Conservation (phyloP, 2,797 vertebrate genomes). For the Gymnoscopelus braueri region DNA sequence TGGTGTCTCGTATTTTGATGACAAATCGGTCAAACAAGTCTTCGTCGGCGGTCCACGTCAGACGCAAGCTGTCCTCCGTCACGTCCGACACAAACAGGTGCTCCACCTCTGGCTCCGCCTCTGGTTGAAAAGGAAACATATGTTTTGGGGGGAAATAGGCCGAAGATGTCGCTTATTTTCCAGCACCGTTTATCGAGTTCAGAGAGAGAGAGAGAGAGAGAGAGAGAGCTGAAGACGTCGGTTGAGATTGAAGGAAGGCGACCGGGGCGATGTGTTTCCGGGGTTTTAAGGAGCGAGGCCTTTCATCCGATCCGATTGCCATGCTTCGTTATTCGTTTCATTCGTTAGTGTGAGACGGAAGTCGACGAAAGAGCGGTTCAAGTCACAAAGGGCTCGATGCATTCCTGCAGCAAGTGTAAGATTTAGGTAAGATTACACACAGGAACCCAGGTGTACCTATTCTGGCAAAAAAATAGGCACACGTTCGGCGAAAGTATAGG, state of each 20-base stretch:
- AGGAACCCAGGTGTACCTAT: slow-evolving; percentile 30
- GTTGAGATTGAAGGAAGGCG: slow-evolving; percentile 26
- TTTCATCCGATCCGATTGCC: slow-evolving; percentile 14
- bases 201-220: slow-evolving; percentile 5
- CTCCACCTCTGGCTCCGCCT: slow-evolving; percentile 95
- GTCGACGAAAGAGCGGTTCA: slow-evolving; percentile 22
- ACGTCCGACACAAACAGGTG: slow-evolving; percentile 93
- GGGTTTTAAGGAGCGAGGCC: too few relatives aligned
- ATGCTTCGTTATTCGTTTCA: slow-evolving; percentile 55
- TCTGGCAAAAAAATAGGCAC: too few relatives aligned
- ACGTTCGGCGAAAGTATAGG: too few relatives aligned
- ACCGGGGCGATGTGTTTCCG: background rate
- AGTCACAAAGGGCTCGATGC: background rate
- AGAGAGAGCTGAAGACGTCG: slow-evolving; percentile 18
- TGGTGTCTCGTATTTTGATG: slow-evolving; percentile 93
- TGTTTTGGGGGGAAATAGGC: slow-evolving; percentile 13
- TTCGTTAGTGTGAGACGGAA: slow-evolving; percentile 52
- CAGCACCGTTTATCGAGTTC: slow-evolving; percentile 29
- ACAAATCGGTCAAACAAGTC: slow-evolving; percentile 93
- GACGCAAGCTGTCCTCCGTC: slow-evolving; percentile 88
- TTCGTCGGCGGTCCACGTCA: slow-evolving; percentile 92
- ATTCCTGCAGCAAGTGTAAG: background rate
- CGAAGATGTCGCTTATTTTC: background rate
- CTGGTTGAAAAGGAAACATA: slow-evolving; percentile 80
- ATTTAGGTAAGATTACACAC: slow-evolving; percentile 20